These are phyloP conservation scores for Dipus sagitta DNA, from an alignment of 2,797 vertebrate genomes.

Conservation along the genomic window DNA sequence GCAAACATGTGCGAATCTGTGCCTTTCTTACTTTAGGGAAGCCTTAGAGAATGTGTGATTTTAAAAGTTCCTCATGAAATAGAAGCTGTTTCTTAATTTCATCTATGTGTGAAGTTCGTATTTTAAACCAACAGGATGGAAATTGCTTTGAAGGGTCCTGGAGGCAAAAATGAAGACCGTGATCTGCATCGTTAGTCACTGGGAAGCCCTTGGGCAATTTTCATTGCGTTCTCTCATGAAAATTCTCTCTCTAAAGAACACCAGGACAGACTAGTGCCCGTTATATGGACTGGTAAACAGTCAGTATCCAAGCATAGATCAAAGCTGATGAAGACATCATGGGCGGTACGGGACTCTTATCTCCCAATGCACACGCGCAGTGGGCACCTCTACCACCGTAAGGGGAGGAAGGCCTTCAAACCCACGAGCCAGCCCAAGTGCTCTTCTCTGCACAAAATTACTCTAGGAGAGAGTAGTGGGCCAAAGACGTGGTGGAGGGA, in stretches of 20 bases:
- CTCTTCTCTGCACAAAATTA: neutral
- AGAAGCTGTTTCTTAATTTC: conserved; percentile 66
- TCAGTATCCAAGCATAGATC: neutral
- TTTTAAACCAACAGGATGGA: conserved; percentile 47
- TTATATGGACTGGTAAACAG: neutral
- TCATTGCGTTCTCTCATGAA: neutral
- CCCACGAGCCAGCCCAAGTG: neutral
- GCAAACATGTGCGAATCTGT: conserved; percentile 41
- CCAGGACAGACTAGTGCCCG: neutral
- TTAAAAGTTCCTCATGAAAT: conserved; percentile 61
- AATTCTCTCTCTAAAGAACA: neutral
- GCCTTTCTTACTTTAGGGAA: conserved; percentile 64
- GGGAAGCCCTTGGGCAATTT: conserved; percentile 17
- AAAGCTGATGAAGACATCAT: neutral
- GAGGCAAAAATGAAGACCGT: conserved; percentile 51
- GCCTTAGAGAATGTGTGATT: conserved; percentile 30
- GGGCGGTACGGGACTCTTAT: neutral
- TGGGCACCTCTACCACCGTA: neutral
- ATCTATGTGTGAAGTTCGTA: conserved; percentile 49
- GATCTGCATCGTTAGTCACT: conserved; percentile 27
- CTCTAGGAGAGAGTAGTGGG: neutral
- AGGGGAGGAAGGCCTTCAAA: neutral
- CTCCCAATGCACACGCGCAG: neutral
- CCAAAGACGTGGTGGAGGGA: neutral
- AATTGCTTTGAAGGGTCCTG: conserved; percentile 31